phyloP scores from a whole-genome alignment of 2,113 vertebrate genomes.

The Ailuropoda melanoleuca region DNA sequence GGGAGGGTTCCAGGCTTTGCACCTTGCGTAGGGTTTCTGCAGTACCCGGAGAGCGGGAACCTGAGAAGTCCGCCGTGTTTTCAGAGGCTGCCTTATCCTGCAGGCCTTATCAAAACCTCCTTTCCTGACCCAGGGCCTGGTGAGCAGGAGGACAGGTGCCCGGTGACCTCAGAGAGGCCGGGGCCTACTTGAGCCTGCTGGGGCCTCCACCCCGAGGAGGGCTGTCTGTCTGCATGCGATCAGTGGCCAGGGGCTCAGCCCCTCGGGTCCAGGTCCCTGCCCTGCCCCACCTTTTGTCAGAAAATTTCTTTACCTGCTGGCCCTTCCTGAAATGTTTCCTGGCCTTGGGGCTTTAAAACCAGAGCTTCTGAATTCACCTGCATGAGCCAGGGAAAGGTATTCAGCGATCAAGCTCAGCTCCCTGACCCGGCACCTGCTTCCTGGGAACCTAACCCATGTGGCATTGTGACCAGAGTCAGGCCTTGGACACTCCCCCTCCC shows the following conservation, averaged over 20 bases:
- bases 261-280: rapidly evolving
- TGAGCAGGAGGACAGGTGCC: not conserved
- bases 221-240: not conserved
- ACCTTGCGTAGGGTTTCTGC: not conserved
- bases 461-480: not conserved
- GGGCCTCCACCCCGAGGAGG: not conserved
- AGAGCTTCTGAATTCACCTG: not conserved
- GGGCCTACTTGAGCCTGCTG: not conserved
- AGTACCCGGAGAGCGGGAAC: too few relatives aligned
- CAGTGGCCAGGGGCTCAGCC: not conserved
- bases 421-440: not conserved
- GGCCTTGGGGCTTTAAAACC: not conserved
- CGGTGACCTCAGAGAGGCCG: not conserved
- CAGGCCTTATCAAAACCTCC: not conserved
- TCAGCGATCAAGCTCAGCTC: not conserved
- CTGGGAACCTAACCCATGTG: not conserved
- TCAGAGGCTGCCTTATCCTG: not conserved
- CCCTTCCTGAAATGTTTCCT: not conserved
- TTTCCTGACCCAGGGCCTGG: not conserved
- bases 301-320: not conserved
- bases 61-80: not conserved
- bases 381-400: not conserved
- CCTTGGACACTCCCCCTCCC: not conserved
- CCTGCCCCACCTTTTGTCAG: not conserved
- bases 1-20: not conserved